Percentiles rank a stretch among this genome's conserved stretches.
Conservation (phyloP, 2,113 vertebrate species). For the Lagenorhynchus albirostris region DNA sequence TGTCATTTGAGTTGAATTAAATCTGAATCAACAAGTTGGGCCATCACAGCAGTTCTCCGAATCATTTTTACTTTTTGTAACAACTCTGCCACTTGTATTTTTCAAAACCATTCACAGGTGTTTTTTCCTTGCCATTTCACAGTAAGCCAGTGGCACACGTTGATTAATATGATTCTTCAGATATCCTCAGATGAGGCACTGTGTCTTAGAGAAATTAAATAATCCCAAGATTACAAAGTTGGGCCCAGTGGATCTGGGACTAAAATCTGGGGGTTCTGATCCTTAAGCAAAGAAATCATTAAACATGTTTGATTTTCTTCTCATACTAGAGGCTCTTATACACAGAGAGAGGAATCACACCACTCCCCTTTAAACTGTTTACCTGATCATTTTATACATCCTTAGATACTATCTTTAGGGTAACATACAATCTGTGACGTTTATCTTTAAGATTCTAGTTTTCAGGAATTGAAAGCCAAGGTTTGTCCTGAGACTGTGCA, state of each 20-base stretch:
- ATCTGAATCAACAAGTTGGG: background rate
- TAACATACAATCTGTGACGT: background rate
- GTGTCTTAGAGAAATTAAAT: background rate
- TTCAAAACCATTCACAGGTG: background rate
- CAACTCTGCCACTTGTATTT: background rate
- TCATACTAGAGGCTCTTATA: background rate
- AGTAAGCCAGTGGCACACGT: background rate
- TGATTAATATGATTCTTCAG: background rate
- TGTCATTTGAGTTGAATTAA: background rate
- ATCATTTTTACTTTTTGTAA: background rate
- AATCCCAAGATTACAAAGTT: background rate
- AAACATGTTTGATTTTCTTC: background rate
- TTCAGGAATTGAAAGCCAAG: background rate
- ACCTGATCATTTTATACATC: background rate
- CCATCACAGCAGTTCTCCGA: background rate
- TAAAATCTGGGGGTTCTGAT: background rate
- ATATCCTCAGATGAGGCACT: background rate
- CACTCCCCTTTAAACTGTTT: background rate
- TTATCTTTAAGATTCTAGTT: background rate
- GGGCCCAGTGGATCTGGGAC: background rate
- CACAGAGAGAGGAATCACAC: background rate
- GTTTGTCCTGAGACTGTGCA: background rate
- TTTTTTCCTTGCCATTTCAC: background rate
- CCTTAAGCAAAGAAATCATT: background rate
- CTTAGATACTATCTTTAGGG: background rate